Percentiles rank a stretch among this genome's conserved stretches.
Evolutionary conservation across 1,140 invertebrate species (phyloP).

Genomic region (Chelonus insularis): DNA sequence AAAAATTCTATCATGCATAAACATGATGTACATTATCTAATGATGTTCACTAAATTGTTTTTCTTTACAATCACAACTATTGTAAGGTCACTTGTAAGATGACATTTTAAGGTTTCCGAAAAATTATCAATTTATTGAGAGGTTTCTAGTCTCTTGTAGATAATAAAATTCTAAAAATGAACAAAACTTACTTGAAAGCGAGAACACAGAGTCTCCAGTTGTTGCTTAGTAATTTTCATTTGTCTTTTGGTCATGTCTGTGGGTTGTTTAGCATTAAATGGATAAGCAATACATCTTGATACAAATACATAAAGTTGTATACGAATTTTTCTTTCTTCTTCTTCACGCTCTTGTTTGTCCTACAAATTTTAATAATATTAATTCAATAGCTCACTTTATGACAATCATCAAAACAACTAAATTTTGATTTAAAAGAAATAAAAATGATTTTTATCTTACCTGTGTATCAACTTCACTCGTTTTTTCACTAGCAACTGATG

Average conservation of each 20-base stretch:
- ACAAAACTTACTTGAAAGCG: constrained; percentile 81
- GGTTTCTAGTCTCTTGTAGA: background rate
- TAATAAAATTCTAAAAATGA: too few species aligned
- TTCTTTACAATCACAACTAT: too few species aligned
- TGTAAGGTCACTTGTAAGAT: too few species aligned
- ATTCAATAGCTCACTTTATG: too few species aligned
- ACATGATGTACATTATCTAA: too few species aligned
- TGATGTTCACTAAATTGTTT: too few species aligned
- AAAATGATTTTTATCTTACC: constrained; percentile 40
- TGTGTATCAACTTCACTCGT: constrained; percentile 66
- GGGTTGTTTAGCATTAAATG: constrained; percentile 99
- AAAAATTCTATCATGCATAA: too few species aligned
- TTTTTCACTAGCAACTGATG: constrained; percentile 79
- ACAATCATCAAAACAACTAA: too few species aligned
- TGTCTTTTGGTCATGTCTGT: constrained; percentile 94
- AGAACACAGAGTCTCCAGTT: constrained; percentile 92
- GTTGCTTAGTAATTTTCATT: constrained; percentile 93
- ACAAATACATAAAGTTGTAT: constrained; percentile 99
- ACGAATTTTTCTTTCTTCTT: constrained; percentile 88
- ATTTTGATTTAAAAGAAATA: background rate
- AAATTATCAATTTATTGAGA: background rate
- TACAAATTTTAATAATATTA: too few species aligned
- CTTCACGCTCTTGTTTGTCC: constrained; percentile 86
- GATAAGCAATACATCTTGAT: constrained; percentile 96
- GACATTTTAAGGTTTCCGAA: too few species aligned